These are phyloP conservation scores for Mimumesa dahlbomi DNA, from an alignment of 2,888 invertebrate genomes.

Conservation along the genomic window DNA sequence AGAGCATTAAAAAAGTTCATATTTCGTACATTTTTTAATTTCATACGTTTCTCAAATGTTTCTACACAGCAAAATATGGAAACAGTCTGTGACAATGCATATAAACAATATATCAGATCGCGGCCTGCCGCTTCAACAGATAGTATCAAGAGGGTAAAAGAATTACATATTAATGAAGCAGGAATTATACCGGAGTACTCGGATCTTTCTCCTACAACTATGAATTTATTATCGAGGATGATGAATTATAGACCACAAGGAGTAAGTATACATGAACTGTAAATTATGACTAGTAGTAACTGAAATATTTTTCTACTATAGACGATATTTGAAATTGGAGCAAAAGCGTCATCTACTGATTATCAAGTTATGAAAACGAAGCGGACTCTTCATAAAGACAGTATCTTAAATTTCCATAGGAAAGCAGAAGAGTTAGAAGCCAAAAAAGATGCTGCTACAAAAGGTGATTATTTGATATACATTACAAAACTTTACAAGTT, in stretches of 20 bases:
- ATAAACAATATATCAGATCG: slow-evolving; percentile 93
- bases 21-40: background rate
- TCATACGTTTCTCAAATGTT: background rate
- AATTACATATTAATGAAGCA: slow-evolving; percentile 82
- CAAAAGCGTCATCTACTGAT: slow-evolving; percentile 89
- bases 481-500: background rate
- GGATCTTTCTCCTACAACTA: slow-evolving; percentile 60
- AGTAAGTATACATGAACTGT: too few species aligned
- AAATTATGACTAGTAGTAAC: too few species aligned
- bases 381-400: slow-evolving; percentile 86
- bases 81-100: slow-evolving; percentile 92
- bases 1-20: background rate
- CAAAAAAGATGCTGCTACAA: slow-evolving; percentile 8
- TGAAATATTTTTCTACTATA: slow-evolving; percentile 81
- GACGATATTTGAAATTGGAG: slow-evolving; percentile 97
- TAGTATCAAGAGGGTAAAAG: slow-evolving; percentile 93
- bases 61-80: slow-evolving; percentile 83
- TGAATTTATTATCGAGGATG: slow-evolving; percentile 84
- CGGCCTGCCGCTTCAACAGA: slow-evolving; percentile 94
- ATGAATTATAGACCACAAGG: slow-evolving; percentile 89
- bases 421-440: slow-evolving; percentile 76
- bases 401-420: slow-evolving; percentile 81
- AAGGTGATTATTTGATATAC: slow-evolving; percentile 27
- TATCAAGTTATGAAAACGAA: slow-evolving; percentile 94
- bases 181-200: slow-evolving; percentile 84